Conservation (phyloP, 2,113 vertebrate genomes). For the Hirundichthys speculiger region DNA sequence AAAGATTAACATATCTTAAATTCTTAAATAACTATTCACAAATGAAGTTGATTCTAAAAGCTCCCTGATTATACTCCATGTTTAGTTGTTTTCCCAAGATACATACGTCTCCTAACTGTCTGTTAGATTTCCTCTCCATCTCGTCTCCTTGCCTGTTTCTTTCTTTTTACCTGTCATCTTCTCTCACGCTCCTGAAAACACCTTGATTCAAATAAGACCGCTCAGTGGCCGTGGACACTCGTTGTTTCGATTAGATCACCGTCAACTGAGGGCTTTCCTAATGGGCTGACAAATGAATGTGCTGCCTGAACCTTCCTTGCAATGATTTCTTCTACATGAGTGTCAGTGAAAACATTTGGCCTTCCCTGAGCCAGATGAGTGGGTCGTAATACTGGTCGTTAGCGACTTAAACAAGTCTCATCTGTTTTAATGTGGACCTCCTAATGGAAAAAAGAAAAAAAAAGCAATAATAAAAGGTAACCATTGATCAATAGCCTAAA, state of each 20-base stretch:
- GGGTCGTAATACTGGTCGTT: constrained; percentile 28
- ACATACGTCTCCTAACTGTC: not conserved
- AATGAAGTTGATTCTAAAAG: too few relatives aligned
- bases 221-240: constrained; percentile 59
- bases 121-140: constrained; percentile 43
- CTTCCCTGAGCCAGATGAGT: constrained; percentile 35
- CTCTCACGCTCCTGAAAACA: constrained; percentile 51
- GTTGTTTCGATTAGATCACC: constrained; percentile 62
- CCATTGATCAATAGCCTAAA: constrained; percentile 72
- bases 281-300: constrained; percentile 71
- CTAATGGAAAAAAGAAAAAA: constrained; percentile 66
- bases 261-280: constrained; percentile 59
- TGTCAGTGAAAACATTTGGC: constrained; percentile 53
- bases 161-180: constrained; percentile 41
- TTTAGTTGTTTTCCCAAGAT: too few relatives aligned
- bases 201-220: constrained; percentile 62
- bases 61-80: too few relatives aligned
- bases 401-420: constrained; percentile 64
- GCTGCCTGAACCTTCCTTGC: constrained; percentile 48
- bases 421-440: constrained; percentile 74
- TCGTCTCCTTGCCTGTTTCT: constrained; percentile 46
- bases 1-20: too few relatives aligned
- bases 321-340: constrained; percentile 63
- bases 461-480: constrained; percentile 79
- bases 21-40: too few relatives aligned